Percentiles rank a stretch among this genome's conserved stretches.
phyloP scores from a whole-genome alignment of 2,888 invertebrate genomes.

The Agonopterix subpropinquella region DNA sequence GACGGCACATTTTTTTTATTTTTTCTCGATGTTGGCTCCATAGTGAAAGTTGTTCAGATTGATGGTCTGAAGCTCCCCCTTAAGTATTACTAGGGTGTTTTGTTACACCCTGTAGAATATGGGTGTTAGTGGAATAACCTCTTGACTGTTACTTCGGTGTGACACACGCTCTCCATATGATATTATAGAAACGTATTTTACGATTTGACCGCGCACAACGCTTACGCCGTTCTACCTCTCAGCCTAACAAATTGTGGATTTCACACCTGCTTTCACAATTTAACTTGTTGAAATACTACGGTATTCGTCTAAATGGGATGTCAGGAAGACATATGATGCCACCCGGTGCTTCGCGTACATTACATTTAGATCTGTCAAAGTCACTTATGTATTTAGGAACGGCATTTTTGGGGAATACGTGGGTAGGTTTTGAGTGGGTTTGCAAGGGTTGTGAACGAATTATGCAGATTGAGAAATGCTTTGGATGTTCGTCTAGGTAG shows the following conservation, averaged over 20 bases:
- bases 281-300: conserved; percentile 14
- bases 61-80: too few species aligned
- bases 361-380: conserved; percentile 1
- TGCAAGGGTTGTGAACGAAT: too few species aligned
- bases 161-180: conserved; percentile 1
- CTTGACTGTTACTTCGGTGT: conserved; percentile 2
- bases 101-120: too few species aligned
- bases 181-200: conserved; percentile 10
- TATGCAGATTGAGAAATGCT: too few species aligned
- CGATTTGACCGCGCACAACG: conserved; percentile 13
- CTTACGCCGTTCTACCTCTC: conserved; percentile 14
- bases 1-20: too few species aligned
- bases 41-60: too few species aligned
- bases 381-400: too few species aligned
- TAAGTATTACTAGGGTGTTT: too few species aligned
- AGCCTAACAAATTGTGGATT: conserved; percentile 12
- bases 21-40: too few species aligned
- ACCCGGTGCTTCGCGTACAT: conserved; percentile 1
- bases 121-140: neutral
- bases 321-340: conserved; percentile 12
- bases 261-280: conserved; percentile 22
- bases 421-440: too few species aligned
- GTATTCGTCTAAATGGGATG: conserved; percentile 12
- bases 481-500: too few species aligned
- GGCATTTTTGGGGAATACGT: too few species aligned